A percentile compares a stretch with the other conserved stretches of the same genome.
These are phyloP conservation scores for Monopterus albus DNA, from an alignment of 2,113 vertebrate species.

Conservation along the genomic window DNA sequence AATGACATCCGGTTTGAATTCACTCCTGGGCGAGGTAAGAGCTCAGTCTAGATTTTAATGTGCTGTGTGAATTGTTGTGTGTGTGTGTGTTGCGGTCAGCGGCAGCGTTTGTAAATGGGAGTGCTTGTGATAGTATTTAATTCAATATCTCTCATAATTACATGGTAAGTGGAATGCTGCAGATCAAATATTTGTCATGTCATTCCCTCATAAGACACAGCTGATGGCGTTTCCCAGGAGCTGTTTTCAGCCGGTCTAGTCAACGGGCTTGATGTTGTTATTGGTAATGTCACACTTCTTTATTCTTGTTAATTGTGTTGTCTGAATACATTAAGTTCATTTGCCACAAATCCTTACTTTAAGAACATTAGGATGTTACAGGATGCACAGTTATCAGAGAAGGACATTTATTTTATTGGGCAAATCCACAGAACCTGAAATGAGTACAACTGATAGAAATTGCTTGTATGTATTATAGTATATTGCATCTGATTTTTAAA, in stretches of 20 bases:
- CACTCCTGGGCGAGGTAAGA: slow-evolving; percentile 92
- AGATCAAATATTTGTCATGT: slow-evolving; percentile 46
- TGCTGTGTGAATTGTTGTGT: slow-evolving; percentile 1
- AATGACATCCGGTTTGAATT: slow-evolving; percentile 99
- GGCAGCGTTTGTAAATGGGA: slow-evolving; percentile 10
- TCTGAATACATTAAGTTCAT: neutral
- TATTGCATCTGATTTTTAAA: too few species aligned
- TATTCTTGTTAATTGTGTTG: slow-evolving; percentile 6
- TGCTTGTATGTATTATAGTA: too few species aligned
- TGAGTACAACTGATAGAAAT: too few species aligned
- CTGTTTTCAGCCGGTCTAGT: slow-evolving; percentile 97
- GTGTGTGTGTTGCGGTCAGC: slow-evolving; percentile 31
- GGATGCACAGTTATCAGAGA: too few species aligned
- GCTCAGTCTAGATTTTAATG: slow-evolving; percentile 14
- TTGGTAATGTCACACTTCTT: slow-evolving; percentile 86
- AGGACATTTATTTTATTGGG: too few species aligned
- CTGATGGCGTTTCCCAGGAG: slow-evolving; percentile 98
- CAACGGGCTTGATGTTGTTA: slow-evolving; percentile 94
- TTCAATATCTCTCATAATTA: slow-evolving; percentile 44
- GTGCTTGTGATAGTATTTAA: slow-evolving; percentile 36
- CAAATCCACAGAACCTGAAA: too few species aligned
- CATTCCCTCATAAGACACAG: slow-evolving; percentile 88
- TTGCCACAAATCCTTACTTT: neutral
- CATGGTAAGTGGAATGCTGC: slow-evolving; percentile 36
- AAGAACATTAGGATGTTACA: too few species aligned